Conservation (phyloP, 2,113 vertebrate genomes). For the Mastomys natalensis region DNA sequence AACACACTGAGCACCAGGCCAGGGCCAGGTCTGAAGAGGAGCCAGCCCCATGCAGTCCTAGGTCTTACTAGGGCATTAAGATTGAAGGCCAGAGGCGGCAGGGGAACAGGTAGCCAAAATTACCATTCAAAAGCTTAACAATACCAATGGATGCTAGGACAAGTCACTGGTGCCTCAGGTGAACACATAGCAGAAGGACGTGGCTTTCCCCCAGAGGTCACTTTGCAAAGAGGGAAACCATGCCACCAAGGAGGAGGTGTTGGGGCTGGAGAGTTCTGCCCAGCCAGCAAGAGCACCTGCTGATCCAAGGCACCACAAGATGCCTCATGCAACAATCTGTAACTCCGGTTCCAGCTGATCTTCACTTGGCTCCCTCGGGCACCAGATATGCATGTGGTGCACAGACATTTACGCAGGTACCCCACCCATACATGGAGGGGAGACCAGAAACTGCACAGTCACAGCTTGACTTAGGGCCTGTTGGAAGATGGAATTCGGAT, state of each 20-base stretch:
- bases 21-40: neutral
- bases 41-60: neutral
- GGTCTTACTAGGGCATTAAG: neutral
- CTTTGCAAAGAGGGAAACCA: neutral
- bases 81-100: neutral
- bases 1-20: neutral
- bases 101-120: neutral
- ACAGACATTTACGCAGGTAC: neutral
- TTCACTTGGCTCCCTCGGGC: neutral
- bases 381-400: neutral
- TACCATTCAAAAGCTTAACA: neutral
- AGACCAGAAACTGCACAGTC: neutral
- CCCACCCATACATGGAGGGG: accelerated
- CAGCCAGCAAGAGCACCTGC: neutral
- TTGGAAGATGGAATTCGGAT: neutral
- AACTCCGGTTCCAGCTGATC: neutral
- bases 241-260: neutral
- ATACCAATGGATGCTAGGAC: neutral
- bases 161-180: neutral
- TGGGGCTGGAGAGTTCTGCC: neutral
- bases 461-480: neutral
- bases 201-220: neutral
- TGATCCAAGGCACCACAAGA: neutral
- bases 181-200: neutral
- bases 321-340: neutral